phyloP scores from a whole-genome alignment of 2,888 invertebrate species.

The Ennomos erosarius region DNA sequence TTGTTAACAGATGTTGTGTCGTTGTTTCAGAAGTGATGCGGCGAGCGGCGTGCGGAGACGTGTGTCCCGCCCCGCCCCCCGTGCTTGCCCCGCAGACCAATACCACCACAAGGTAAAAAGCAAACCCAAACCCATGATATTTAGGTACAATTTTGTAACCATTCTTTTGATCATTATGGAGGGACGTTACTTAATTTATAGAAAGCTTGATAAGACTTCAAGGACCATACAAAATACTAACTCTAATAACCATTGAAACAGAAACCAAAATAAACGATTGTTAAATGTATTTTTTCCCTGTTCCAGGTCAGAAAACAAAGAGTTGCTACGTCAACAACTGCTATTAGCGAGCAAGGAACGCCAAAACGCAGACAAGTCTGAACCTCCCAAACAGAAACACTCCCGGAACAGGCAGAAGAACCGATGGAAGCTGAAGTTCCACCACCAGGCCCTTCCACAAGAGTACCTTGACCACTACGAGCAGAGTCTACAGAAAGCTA shows the following conservation, averaged over 20 bases:
- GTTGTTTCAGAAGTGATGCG: conserved; percentile 83
- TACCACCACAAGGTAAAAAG: conserved; percentile 19
- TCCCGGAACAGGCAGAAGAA: conserved; percentile 85
- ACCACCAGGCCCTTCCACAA: conserved; percentile 91
- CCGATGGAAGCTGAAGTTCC: conserved; percentile 91
- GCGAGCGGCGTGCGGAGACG: conserved; percentile 79
- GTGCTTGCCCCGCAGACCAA: conserved; percentile 35
- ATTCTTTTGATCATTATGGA: no score
- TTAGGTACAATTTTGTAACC: no score
- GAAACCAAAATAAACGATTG: background rate
- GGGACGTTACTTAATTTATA: no score
- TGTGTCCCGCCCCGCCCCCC: conserved; percentile 70
- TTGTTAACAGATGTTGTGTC: conserved; percentile 1
- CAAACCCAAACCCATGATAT: no score
- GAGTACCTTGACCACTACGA: conserved; percentile 93
- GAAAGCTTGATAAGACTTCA: no score
- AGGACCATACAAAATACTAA: background rate
- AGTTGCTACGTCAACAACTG: conserved; percentile 74
- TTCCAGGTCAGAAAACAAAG: conserved; percentile 79
- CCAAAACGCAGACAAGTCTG: conserved; percentile 55
- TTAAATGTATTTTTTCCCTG: background rate
- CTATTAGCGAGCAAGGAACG: conserved; percentile 75
- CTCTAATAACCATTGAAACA: background rate
- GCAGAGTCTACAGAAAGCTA: conserved; percentile 86
- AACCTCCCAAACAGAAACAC: conserved; percentile 67